Percentiles rank a stretch among this genome's conserved stretches.
phyloP scores from a whole-genome alignment of 2,888 invertebrate genomes.

The Polyploca ridens region DNA sequence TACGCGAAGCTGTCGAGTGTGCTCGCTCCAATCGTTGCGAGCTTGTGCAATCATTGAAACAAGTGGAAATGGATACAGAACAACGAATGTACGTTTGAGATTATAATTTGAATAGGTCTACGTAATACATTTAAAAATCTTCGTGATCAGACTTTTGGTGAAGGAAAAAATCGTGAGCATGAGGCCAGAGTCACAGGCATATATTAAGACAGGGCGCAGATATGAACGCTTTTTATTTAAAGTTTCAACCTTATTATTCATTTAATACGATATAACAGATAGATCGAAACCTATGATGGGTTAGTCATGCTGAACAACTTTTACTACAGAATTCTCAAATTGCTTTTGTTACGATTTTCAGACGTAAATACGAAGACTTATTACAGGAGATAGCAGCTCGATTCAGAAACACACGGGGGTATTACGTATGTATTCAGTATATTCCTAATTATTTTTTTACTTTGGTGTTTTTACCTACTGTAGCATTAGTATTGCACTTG shows the following conservation, averaged over 20 bases:
- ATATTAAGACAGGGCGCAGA: too few species aligned
- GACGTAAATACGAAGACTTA: constrained; percentile 61
- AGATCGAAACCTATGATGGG: too few species aligned
- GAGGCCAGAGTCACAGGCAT: too few species aligned
- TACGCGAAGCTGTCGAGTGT: constrained; percentile 44
- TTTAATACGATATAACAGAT: too few species aligned
- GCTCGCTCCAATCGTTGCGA: constrained; percentile 40
- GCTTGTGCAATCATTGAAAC: constrained; percentile 41
- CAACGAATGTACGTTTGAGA: constrained; percentile 45
- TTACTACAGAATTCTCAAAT: background rate
- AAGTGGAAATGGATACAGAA: constrained; percentile 50
- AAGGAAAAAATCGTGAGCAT: too few species aligned
- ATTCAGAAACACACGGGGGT: constrained; percentile 54
- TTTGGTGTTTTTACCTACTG: too few species aligned
- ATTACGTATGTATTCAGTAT: constrained; percentile 54
- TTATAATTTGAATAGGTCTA: background rate
- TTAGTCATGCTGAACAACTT: too few species aligned
- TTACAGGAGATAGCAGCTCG: constrained; percentile 60
- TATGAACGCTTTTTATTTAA: too few species aligned
- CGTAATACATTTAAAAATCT: too few species aligned
- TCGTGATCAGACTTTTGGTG: too few species aligned
- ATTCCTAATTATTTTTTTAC: background rate
- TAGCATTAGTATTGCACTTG: too few species aligned
- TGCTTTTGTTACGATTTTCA: constrained; percentile 38
- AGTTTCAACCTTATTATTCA: too few species aligned